Base-by-base conservation (phyloP, 2,113 vertebrate genomes). In the Campylorhamphus procurvoides region DNA sequence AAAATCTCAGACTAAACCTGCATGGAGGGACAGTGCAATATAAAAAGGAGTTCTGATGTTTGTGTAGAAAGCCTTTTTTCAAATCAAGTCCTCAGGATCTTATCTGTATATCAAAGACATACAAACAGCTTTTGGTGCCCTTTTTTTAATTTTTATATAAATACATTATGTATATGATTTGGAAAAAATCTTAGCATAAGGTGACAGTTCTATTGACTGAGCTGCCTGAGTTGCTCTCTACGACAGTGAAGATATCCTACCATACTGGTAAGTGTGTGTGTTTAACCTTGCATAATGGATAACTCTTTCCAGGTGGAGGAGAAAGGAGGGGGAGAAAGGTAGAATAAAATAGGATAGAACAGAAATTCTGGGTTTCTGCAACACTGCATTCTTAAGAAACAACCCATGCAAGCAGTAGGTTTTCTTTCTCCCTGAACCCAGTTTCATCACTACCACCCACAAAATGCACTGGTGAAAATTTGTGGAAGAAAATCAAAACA, bases 391-490 rank as follows among this genome's bases (percentile, higher is more conserved):
- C 28, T 49, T 63, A 59, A 74, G 42, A 78, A 78, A 63, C 3
- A 23, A 1, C 1, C 10, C 18, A 12, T 18, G 15, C 2, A 50
- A 50, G 46, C 28, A 73, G 19, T 60, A 68, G 4, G 5, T 90
- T 46, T 42, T 1, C 3, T 42, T 71, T 69, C 20, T 77, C 10
- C 17, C 13, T 29, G 5, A 91, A 53, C 1, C 4, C 7, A 18
- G 7, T 71, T 4, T 24, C 0, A 0, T 44, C 27, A 9, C 25
- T 39, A 11, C 3, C 12, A 56, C 7, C 3, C 10, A 4, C 29
- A 73, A 89, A 94, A 91, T 35, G 1, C 9, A 37, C 14, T 17
- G 12, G 3, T 46, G 10, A 56, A 81, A 47, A 4, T 56, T 52
- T 23, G 7, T 53, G 40, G 18, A 84, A 73, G n/a, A 42, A 44